Conservation (phyloP, 2,888 invertebrate genomes). For the Heteromurus nitidus region DNA sequence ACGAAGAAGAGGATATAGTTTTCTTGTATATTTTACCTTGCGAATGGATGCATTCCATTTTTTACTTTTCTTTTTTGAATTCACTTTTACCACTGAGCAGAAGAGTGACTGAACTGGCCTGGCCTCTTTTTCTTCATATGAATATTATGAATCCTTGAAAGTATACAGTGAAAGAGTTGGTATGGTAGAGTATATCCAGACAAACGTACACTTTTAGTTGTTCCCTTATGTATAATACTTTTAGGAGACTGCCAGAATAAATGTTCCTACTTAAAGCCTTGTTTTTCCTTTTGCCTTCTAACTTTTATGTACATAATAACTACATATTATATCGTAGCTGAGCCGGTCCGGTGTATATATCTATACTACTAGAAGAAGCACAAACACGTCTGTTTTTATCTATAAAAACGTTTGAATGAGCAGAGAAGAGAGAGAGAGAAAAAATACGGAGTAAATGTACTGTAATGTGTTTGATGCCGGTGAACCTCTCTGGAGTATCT, state of each 20-base stretch:
- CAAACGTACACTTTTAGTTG: constrained; percentile 42
- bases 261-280: constrained; percentile 47
- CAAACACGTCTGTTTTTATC: no score
- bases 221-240: constrained; percentile 54
- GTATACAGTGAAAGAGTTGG: no score
- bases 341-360: neutral
- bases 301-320: neutral
- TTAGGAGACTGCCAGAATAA: constrained; percentile 48
- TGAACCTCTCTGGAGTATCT: no score
- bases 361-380: neutral
- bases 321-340: no score
- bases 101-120: no score
- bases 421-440: neutral
- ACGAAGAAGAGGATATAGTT: neutral
- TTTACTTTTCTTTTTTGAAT: constrained; percentile 40
- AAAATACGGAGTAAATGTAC: constrained; percentile 20
- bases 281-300: constrained; percentile 45
- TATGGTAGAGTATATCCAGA: neutral
- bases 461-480: constrained; percentile 25
- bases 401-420: no score
- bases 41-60: no score
- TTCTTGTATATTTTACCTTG: no score
- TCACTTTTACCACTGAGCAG: constrained; percentile 34
- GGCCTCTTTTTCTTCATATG: no score
- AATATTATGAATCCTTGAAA: no score